Base-by-base conservation (phyloP, 1,140 invertebrate genomes). In the Goniozus legneri region DNA sequence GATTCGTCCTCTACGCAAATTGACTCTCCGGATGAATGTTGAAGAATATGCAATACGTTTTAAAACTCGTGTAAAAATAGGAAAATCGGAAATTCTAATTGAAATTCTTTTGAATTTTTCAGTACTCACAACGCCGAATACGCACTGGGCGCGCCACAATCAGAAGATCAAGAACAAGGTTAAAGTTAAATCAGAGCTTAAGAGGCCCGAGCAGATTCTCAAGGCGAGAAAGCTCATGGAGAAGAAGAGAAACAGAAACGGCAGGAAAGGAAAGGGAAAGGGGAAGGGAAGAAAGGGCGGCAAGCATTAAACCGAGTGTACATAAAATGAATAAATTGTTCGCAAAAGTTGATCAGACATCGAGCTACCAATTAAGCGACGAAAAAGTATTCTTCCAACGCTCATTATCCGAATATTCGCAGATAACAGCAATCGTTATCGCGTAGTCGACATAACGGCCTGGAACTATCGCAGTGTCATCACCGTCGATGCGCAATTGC, bases 121-220 rank as follows among this genome's bases (percentile, higher is more conserved):
- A 65, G 69, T 67, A n/a, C 58, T 64, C 45, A 72, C 75, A 0
- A 65, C 66, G 38, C 67, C 74, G 1, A 75, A 80, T 22, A 80
- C 80, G 4, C 80, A 79, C 50, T 82, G 81, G 77, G 80, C 76
- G 0, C 76, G 79, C 16, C 80, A 85, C 42, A 84, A 84, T 62
- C 76, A 78, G 24, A 84, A 84, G 51, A 24, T 82, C 1, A 79
- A 79, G 52, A 62, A 68, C 8, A 79, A 79, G 62, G 47, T 69
- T 19, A 69, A 56, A 49, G 54, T 56, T 2, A 75, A 73, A 39
- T 70, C 64, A 21, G 86, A 88, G 62, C 39, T 89, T 27, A 86
- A 83, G 55, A 78, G 69, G 14, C 80, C 82, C 0, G 85, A 89
- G 45, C 82, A 88, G 60, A 85, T 90, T 47, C 62, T 87, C 2